Evolutionary conservation across 2,113 vertebrate species (phyloP).

Genomic region (Rattus rattus): DNA sequence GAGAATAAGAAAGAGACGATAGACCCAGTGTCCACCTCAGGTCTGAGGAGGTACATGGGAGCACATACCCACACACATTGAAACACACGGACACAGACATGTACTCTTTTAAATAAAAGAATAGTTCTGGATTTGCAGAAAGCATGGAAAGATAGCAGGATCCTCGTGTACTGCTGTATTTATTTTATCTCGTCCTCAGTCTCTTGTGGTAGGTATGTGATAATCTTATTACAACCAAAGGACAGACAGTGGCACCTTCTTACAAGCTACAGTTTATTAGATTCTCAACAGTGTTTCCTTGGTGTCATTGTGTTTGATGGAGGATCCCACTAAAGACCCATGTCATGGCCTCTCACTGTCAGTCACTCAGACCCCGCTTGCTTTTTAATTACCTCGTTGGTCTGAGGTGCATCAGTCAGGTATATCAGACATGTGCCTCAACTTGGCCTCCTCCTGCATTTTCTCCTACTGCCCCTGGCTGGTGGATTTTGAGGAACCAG

Average conservation of each 20-base stretch:
- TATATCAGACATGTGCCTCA: background rate
- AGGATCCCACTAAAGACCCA: background rate
- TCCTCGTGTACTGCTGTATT: background rate
- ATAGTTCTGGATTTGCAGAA: background rate
- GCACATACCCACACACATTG: background rate
- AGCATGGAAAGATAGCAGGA: background rate
- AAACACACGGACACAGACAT: background rate
- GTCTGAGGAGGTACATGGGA: too few relatives aligned
- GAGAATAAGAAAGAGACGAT: background rate
- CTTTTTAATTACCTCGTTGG: constrained; percentile 15
- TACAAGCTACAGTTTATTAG: background rate
- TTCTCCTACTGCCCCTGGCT: background rate
- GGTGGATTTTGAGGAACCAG: background rate
- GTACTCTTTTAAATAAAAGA: background rate
- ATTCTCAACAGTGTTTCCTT: background rate
- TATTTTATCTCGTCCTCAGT: background rate
- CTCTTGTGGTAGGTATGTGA: background rate
- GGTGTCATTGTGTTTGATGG: background rate
- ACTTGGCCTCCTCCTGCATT: background rate
- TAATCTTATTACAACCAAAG: background rate
- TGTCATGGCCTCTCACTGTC: background rate
- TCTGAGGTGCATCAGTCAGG: background rate
- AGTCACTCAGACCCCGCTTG: background rate
- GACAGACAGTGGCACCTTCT: background rate
- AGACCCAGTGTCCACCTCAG: background rate